Evolutionary conservation across 2,888 invertebrate species (phyloP).

Genomic region (Isoperla grammatica): DNA sequence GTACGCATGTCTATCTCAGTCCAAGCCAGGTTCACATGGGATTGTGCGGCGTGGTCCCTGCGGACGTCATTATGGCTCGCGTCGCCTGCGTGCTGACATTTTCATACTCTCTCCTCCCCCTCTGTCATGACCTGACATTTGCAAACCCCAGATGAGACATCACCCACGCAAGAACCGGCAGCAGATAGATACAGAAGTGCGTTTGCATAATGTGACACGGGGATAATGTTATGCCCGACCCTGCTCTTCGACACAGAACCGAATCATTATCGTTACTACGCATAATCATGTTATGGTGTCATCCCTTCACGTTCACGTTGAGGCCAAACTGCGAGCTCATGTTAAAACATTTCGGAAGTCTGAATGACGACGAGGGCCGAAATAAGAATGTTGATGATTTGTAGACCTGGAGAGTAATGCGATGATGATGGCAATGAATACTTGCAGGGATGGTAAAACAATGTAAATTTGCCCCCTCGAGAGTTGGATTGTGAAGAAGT

Average conservation of each 20-base stretch:
- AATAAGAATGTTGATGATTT: no score
- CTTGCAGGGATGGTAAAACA: background rate
- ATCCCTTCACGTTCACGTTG: background rate
- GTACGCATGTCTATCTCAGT: background rate
- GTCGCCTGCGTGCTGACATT: conserved; percentile 23
- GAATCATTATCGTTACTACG: conserved; percentile 9
- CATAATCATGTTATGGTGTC: conserved; percentile 10
- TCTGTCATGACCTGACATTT: conserved; percentile 27
- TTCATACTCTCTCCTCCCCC: conserved; percentile 17
- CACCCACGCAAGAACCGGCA: conserved; percentile 12
- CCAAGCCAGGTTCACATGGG: background rate
- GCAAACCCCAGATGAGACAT: conserved; percentile 26
- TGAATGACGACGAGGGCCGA: no score
- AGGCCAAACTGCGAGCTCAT: background rate
- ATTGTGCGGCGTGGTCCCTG: conserved; percentile 11
- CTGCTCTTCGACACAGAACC: background rate
- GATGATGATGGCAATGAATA: conserved; percentile 5
- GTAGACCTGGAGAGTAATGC: no score
- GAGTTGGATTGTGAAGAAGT: background rate
- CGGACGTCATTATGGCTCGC: conserved; percentile 24
- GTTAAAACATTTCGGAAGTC: background rate
- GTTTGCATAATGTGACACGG: conserved; percentile 14
- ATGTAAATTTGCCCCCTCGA: conserved; percentile 12
- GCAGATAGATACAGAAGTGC: conserved; percentile 7
- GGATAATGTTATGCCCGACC: background rate